Evolutionary conservation across 2,113 vertebrate genomes (phyloP).

Genomic region (Speoplatyrhinus poulsoni): DNA sequence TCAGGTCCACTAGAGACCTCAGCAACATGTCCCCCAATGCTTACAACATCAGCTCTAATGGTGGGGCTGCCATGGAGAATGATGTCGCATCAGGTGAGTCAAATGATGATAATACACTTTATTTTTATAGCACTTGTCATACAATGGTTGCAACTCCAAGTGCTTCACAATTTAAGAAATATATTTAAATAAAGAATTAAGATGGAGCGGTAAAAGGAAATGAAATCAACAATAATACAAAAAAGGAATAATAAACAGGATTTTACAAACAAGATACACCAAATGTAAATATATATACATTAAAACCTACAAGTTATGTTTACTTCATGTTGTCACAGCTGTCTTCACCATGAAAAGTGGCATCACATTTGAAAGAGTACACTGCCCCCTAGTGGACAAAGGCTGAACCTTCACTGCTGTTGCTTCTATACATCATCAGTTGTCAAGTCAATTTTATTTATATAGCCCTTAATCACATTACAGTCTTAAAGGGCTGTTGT

Average conservation of each 20-base stretch:
- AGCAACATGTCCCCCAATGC: slow-evolving; percentile 82
- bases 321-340: not conserved
- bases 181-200: no score
- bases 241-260: no score
- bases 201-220: no score
- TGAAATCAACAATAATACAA: no score
- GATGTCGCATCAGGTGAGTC: slow-evolving; percentile 76
- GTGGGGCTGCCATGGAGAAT: slow-evolving; percentile 84
- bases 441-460: no score
- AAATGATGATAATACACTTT: not conserved
- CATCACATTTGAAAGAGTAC: slow-evolving; percentile 39
- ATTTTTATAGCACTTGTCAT: no score
- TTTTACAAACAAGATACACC: no score
- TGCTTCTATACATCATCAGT: not conserved
- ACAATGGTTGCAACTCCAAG: no score
- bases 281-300: slow-evolving; percentile 1
- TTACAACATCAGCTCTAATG: slow-evolving; percentile 79
- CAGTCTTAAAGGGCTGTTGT: no score
- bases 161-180: no score
- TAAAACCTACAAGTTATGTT: slow-evolving; percentile 5
- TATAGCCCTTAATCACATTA: no score
- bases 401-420: not conserved
- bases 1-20: slow-evolving; percentile 88
- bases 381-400: slow-evolving; percentile 69
- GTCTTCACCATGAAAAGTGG: not conserved